These are phyloP conservation scores for Catamblyrhynchus diadema DNA, from an alignment of 2,797 vertebrate species.

Conservation along the genomic window DNA sequence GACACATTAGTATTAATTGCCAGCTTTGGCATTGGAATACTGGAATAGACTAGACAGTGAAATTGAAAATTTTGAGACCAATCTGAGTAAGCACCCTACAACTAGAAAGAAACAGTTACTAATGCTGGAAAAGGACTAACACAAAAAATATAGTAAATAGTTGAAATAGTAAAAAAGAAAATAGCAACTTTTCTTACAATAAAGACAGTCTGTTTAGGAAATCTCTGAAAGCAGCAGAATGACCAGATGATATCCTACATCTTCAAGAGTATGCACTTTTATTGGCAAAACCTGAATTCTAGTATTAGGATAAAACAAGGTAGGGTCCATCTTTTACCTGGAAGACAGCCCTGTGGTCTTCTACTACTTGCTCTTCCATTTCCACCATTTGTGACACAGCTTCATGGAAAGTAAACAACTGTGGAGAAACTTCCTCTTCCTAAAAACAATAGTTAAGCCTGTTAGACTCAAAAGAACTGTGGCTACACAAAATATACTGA, in stretches of 20 bases:
- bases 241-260: not conserved
- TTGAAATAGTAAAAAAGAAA: not conserved
- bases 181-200: not conserved
- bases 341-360: conserved; percentile 91
- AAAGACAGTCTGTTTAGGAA: not conserved
- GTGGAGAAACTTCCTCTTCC: conserved; percentile 95
- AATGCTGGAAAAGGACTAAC: not conserved
- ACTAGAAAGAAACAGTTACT: not conserved
- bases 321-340: conserved; percentile 76
- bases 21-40: not conserved
- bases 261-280: not conserved
- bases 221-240: not conserved
- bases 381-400: conserved; percentile 94
- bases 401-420: conserved; percentile 93
- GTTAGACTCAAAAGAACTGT: not conserved
- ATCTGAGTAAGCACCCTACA: not conserved
- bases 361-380: conserved; percentile 95
- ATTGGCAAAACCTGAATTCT: not conserved
- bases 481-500: not conserved
- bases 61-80: not conserved
- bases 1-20: not conserved
- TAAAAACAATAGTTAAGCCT: conserved; percentile 54
- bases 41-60: not conserved
- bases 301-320: not conserved
- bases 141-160: not conserved